Evolutionary conservation across 1,140 invertebrate genomes (phyloP).

Genomic region (Hyles euphorbiae): DNA sequence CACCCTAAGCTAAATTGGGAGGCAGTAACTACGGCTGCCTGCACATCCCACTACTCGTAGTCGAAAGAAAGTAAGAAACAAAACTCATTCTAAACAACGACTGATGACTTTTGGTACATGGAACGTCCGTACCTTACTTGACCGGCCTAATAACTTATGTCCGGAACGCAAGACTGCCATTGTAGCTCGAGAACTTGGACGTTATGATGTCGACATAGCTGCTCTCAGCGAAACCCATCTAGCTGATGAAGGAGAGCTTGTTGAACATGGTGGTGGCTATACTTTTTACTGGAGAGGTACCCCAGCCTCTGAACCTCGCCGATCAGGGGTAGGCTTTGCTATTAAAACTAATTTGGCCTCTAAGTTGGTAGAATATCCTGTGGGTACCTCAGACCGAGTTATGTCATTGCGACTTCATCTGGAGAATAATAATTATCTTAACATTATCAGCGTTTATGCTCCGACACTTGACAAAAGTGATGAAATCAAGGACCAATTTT

Average conservation of each 20-base stretch:
- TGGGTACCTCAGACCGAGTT: constrained; percentile 17
- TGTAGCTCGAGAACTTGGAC: neutral
- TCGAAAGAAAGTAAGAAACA: no score
- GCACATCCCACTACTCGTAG: neutral
- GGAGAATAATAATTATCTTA: constrained; percentile 20
- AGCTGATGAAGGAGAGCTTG: constrained; percentile 9
- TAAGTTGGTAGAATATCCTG: constrained; percentile 10
- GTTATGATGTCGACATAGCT: neutral
- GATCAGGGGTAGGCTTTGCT: constrained; percentile 18
- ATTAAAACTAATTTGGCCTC: constrained; percentile 5
- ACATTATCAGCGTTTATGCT: constrained; percentile 28
- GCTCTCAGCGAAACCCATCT: constrained; percentile 1
- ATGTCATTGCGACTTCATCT: constrained; percentile 18
- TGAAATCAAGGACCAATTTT: constrained; percentile 23
- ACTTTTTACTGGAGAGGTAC: constrained; percentile 14
- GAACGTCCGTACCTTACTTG: no score
- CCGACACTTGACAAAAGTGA: constrained; percentile 23
- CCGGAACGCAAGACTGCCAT: neutral
- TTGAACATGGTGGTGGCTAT: constrained; percentile 19
- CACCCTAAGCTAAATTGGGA: neutral
- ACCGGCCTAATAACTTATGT: neutral
- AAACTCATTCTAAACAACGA: no score
- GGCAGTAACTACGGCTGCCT: neutral
- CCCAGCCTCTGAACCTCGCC: constrained; percentile 6
- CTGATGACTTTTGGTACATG: no score